Base-by-base conservation (phyloP, 1,140 invertebrate species). In the Drosophila kohkoa region DNA sequence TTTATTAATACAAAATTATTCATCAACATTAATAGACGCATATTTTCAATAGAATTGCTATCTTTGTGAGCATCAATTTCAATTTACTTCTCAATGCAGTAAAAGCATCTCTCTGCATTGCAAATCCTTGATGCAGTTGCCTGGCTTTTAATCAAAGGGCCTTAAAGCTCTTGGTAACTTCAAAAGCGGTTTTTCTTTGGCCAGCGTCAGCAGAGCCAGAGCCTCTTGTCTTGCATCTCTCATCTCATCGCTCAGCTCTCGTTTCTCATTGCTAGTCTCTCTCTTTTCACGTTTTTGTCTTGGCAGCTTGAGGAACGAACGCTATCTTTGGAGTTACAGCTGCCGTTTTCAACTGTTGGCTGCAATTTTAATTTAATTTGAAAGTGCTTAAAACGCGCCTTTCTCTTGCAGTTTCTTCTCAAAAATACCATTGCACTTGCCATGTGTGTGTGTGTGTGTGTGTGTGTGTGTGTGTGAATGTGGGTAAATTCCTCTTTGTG, bases 321-420 rank as follows among this genome's bases (percentile, higher is more conserved):
- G 51, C 30, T 51, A 73, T 74, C 35, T 66, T 43, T 58, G 35
- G 20, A 52, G 28, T 43, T 72, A 63, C 46, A 76, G 68, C 43
- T 69, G 57, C 57, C 65, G 32, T 57, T 65, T 76, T 83, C 62
- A 66, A 60, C 63, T 68, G 66, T 58, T 79, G 54, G 59, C 73
- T 80, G 73, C 68, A 81, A 77, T 87, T 87, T 89, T 83, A 89
- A 89, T 89, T 88, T 81, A 82, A 88, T 89, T 83, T 88, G 15
- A 70, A 83, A 88, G 75, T 89, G 81, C 77, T 88, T 89, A 80
- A 87, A 89, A 58, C 55, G 77, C 85, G 77, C 30, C 63, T 89
- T 77, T 78, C 57, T 73, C 77, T 62, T 60, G 54, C 65, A 43
- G 58, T 70, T 86, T 81, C 51, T 66, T 64, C 59, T 54, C 8